Percentiles rank a stretch among this genome's conserved stretches.
Conservation (phyloP, 1,140 invertebrate genomes). For the Microvelia longipes region DNA sequence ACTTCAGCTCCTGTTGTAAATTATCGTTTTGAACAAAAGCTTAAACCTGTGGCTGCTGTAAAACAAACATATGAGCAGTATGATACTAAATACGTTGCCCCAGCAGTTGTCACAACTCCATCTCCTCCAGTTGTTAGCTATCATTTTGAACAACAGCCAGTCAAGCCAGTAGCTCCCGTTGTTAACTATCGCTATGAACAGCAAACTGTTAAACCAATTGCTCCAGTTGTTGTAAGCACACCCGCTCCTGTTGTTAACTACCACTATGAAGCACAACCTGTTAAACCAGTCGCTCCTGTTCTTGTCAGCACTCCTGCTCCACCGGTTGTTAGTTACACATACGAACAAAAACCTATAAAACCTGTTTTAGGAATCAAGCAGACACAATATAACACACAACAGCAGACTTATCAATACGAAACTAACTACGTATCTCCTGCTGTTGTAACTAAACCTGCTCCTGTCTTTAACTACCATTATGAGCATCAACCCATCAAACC, state of each 20-base stretch:
- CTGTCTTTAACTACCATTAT: too few relatives aligned
- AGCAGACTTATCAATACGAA: too few relatives aligned
- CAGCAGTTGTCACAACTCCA: neutral
- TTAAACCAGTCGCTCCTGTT: neutral
- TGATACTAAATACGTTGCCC: neutral
- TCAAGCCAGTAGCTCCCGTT: neutral
- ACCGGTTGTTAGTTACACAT: constrained; percentile 3
- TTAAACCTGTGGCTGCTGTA: neutral
- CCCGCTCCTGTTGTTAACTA: constrained; percentile 5
- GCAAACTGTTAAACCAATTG: neutral
- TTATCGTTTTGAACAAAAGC: neutral
- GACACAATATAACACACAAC: too few relatives aligned
- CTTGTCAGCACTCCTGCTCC: constrained; percentile 2
- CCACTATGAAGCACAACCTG: neutral
- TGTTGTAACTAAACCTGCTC: neutral
- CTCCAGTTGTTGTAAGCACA: neutral
- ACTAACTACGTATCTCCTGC: too few relatives aligned
- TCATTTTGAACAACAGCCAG: neutral
- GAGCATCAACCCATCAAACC: neutral
- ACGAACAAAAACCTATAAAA: neutral
- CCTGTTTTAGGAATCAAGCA: too few relatives aligned
- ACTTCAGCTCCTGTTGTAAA: neutral
- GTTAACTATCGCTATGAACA: neutral
- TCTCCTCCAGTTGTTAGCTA: constrained; percentile 1
- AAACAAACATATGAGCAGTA: too few relatives aligned